These are phyloP conservation scores for Eudemis profundana DNA, from an alignment of 2,888 invertebrate genomes.

Conservation along the genomic window DNA sequence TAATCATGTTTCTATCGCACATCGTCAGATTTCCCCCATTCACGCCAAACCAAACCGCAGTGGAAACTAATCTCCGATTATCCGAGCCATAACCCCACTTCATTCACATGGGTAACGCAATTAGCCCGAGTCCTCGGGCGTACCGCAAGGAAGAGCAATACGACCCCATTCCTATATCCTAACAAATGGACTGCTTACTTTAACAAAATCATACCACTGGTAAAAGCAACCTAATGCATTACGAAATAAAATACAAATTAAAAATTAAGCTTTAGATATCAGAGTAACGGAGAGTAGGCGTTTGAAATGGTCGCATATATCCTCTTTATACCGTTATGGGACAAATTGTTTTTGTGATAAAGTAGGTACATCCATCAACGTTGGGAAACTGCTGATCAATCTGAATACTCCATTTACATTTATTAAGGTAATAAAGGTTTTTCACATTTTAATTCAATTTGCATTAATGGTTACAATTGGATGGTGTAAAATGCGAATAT, in stretches of 20 bases:
- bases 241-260: not conserved
- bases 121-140: slow-evolving; percentile 14
- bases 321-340: slow-evolving; percentile 13
- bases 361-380: slow-evolving; percentile 8
- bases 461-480: not conserved
- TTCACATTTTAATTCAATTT: not conserved
- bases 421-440: not conserved
- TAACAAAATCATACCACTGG: not conserved
- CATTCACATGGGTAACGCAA: slow-evolving; percentile 7
- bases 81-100: not conserved
- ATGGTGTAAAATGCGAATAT: no score
- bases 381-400: slow-evolving; percentile 5
- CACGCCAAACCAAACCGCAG: not conserved
- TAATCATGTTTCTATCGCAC: no score
- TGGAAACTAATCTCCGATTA: not conserved
- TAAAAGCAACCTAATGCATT: not conserved
- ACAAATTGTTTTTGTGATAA: slow-evolving; percentile 25
- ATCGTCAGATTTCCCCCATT: no score
- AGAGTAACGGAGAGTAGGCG: not conserved
- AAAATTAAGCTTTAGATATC: not conserved
- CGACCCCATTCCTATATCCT: slow-evolving; percentile 21
- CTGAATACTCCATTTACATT: slow-evolving; percentile 13
- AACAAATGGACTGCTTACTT: not conserved
- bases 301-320: slow-evolving; percentile 19
- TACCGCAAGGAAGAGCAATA: slow-evolving; percentile 17